Evolutionary conservation across 2,888 invertebrate species (phyloP).

Genomic region (Metalampra italica): DNA sequence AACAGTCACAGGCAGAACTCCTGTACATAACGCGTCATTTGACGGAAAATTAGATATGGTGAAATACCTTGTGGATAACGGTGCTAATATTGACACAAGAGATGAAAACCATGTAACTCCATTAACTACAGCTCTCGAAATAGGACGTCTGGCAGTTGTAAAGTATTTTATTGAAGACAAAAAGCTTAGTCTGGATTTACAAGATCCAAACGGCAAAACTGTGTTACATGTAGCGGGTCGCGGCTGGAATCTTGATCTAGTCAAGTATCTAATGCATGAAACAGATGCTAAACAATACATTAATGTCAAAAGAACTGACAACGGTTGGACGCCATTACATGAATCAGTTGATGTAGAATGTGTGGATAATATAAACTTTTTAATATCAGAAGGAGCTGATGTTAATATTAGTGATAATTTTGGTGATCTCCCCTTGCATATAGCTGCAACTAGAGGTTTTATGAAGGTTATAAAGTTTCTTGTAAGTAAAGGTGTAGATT

Average conservation of each 20-base stretch:
- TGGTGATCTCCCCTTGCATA: background rate
- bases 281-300: constrained; percentile 1
- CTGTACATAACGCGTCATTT: background rate
- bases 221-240: constrained; percentile 7
- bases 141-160: background rate
- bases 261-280: constrained; percentile 7
- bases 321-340: constrained; percentile 5
- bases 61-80: background rate
- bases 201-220: background rate
- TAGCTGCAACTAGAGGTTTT: background rate
- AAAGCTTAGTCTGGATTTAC: background rate
- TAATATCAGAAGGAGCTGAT: background rate
- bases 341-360: background rate
- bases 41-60: background rate
- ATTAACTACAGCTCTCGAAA: background rate
- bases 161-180: background rate
- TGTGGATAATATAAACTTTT: background rate
- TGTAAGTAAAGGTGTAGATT: background rate
- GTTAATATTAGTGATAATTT: background rate
- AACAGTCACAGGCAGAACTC: background rate
- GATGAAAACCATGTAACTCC: background rate
- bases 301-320: constrained; percentile 3
- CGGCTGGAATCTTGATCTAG: constrained; percentile 4
- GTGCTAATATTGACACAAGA: background rate
- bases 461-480: background rate